Base-by-base conservation (phyloP, 2,888 invertebrate genomes). In the Eilema sororculum region DNA sequence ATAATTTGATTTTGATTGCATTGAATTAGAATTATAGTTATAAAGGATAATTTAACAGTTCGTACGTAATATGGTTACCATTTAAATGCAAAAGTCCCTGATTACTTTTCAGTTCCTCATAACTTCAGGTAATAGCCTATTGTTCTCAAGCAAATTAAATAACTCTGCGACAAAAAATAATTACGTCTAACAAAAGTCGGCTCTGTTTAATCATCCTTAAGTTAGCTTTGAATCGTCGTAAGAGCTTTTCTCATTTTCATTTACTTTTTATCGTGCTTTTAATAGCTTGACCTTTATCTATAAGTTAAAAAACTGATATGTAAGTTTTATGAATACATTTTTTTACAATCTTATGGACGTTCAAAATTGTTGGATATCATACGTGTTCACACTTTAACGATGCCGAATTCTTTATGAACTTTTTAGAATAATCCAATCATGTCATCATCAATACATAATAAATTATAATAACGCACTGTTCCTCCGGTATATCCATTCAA, bases 141-240 rank as follows among this genome's bases (percentile, higher is more conserved):
- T 30, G 28, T 28, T 30, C n/a, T 28, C 9, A 52, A 9, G 52
- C n/a, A 52, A 52, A 52, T 52, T 52, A 52, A 52, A 52, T 52
- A n/a, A 52, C n/a, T 8, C 52, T 52, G 52, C n/a, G n/a, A 52
- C 46, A 46, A 52, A 52, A 52, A 52, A 52, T n/a, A 52, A 52
- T 52, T 20, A n/a, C 52, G 20, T 1, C 52, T 8, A 52, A 52
- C 52, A 52, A 52, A 52, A n/a, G 20, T 52, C 52, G n/a, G 52
- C n/a, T n/a, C n/a, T 52, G n/a, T n/a, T 52, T 52, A 52, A 52
- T 52, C 52, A 52, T 8, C 52, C n/a, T 52, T 52, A 52, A 52
- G 46, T 46, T 4, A 6, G 5, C 52, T 52, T n/a, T 9, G 8
- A 52, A 52, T 52, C n/a, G n/a, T 52, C n/a, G 2, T n/a, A n/a